Evolutionary conservation across 2,888 invertebrate genomes (phyloP), one percentile per base, ranked within the genome.

Genomic region (Heliconius charithonia): DNA sequence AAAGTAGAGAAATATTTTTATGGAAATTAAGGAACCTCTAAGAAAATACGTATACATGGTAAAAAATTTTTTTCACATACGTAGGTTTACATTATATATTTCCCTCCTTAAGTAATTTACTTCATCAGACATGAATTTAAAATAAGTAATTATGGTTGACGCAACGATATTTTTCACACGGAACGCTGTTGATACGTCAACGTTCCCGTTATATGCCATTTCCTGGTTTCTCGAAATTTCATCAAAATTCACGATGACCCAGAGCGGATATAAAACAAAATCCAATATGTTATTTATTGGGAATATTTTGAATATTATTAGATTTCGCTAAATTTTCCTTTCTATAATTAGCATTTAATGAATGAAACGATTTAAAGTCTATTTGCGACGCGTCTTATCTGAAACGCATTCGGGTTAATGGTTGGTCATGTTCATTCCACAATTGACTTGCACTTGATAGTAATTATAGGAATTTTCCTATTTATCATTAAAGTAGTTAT

Each of bases 391-490:
- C 88, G 85, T 85, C 81, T 86, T 86, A 86, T 86, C 86, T 85
- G 87, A 88, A 89, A 86, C 82, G 79, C 85, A 91, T 91, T 89
- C 86, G 89, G 94, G 94, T 89, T 93, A 92, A 92, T 85, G 88
- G 86, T 83, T 83, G 81, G 87, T 89, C 88, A 85, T 90, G 85
- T 87, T 84, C 83, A 82, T 84, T 83, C 84, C 85, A 87, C 83
- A 84, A 86, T 88, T 87, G 88, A 87, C 87, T 67, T 86, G 89
- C 84, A 90, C 87, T 89, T 83, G 85, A 85, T 85, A 84, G 84
- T 89, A 90, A 90, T 91, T 88, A 89, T 90, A 89, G 94, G 94
- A 94, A 94, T 91, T 91, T 94, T 94, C 94, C 94, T 91, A 93
- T 89, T 88, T 88, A 89, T 90, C 89, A 87, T 85, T 86, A 86